These are phyloP conservation scores for Phthorimaea operculella DNA, from an alignment of 1,140 invertebrate species.

Conservation along the genomic window DNA sequence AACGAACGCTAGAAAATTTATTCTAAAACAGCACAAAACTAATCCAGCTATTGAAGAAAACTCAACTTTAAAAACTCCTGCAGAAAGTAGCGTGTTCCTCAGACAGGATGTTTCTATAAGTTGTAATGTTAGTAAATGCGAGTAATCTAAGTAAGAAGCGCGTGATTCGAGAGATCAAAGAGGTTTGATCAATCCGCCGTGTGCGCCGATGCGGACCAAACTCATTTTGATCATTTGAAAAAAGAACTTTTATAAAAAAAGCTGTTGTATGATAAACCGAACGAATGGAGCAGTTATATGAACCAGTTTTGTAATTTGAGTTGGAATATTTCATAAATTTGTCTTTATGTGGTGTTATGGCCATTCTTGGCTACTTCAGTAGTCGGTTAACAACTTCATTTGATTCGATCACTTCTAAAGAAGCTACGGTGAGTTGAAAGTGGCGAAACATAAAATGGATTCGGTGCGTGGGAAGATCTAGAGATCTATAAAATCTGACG, in stretches of 20 bases:
- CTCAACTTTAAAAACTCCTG: not conserved
- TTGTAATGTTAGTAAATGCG: constrained; percentile 32
- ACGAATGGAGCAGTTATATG: not conserved
- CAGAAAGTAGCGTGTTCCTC: constrained; percentile 11
- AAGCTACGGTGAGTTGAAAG: not conserved
- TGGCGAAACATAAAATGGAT: not conserved
- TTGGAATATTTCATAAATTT: constrained; percentile 8
- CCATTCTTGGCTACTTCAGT: not conserved
- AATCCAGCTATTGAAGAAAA: not conserved
- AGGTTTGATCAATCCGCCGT: constrained; percentile 47
- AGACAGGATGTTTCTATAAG: constrained; percentile 14
- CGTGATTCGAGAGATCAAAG: constrained; percentile 59
- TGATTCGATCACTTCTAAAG: not conserved
- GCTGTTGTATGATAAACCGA: not conserved
- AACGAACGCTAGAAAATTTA: not conserved
- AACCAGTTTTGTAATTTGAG: constrained; percentile 15
- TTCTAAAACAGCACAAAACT: not conserved
- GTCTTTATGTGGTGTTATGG: not conserved
- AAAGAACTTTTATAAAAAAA: not conserved
- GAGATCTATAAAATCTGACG: not conserved
- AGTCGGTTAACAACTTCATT: not conserved
- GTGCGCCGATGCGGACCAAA: constrained; percentile 14
- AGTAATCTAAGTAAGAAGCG: constrained; percentile 58
- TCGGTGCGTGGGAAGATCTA: not conserved
- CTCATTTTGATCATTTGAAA: constrained; percentile 41